Evolutionary conservation across 2,888 invertebrate genomes (phyloP).

Genomic region (Pollenia angustigena): DNA sequence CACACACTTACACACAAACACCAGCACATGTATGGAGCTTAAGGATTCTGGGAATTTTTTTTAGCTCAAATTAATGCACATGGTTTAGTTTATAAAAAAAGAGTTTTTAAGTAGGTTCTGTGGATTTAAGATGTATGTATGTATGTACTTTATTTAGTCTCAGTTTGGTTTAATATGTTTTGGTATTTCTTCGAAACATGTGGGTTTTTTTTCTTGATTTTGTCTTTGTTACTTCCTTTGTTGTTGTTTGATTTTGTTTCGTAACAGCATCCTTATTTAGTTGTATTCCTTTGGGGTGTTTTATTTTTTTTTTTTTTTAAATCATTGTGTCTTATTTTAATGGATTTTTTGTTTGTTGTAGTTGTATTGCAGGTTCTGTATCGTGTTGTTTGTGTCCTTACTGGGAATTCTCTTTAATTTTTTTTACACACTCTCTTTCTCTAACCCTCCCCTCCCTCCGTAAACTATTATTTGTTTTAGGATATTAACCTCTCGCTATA

Average conservation of each 20-base stretch:
- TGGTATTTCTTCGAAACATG: slow-evolving; percentile 36
- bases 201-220: slow-evolving; percentile 22
- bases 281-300: slow-evolving; percentile 52
- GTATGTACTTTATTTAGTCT: background rate
- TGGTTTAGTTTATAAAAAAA: slow-evolving; percentile 25
- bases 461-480: slow-evolving; percentile 40
- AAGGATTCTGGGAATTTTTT: slow-evolving; percentile 27
- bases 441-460: background rate
- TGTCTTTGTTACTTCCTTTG: slow-evolving; percentile 43
- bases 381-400: slow-evolving; percentile 38
- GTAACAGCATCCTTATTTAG: slow-evolving; percentile 52
- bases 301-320: background rate
- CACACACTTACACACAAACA: background rate
- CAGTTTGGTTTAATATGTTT: background rate
- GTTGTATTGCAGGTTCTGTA: slow-evolving; percentile 8
- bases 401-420: slow-evolving; percentile 21
- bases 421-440: background rate
- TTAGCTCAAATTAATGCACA: slow-evolving; percentile 2
- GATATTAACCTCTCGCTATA: slow-evolving; percentile 68
- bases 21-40: background rate
- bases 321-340: slow-evolving; percentile 43
- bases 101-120: slow-evolving; percentile 34
- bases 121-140: background rate
- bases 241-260: slow-evolving; percentile 2
- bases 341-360: slow-evolving; percentile 33